These are phyloP conservation scores for Montipora capricornis DNA, from an alignment of 64 coral and sea anemone genomes.

Conservation along the genomic window DNA sequence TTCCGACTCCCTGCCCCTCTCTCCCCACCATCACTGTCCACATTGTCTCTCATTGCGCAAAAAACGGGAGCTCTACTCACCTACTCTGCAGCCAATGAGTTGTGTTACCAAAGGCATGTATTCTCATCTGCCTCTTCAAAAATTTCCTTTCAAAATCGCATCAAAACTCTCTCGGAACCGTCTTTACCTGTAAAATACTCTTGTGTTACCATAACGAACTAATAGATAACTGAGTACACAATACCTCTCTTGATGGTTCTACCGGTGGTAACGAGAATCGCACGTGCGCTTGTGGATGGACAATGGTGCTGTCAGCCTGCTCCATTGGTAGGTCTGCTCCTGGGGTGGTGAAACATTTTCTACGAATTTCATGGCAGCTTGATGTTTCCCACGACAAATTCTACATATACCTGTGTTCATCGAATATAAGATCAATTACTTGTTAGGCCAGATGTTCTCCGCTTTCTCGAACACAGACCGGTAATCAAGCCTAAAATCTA, in stretches of 20 bases:
- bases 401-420: background rate
- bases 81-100: background rate
- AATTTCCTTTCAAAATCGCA: background rate
- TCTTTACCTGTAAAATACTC: background rate
- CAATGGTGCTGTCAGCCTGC: conserved; percentile 1
- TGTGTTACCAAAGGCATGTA: no score
- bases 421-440: background rate
- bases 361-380: background rate
- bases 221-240: background rate
- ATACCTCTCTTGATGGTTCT: background rate
- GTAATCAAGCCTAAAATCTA: background rate
- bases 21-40: no score
- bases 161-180: background rate
- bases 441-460: background rate
- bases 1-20: no score
- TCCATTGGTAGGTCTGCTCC: background rate
- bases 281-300: background rate
- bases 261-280: background rate
- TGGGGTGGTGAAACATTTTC: background rate
- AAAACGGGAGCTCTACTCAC: background rate
- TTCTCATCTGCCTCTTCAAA: no score
- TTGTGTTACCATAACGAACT: background rate
- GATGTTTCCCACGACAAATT: background rate
- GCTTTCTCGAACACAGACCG: background rate
- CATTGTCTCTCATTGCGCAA: no score